A percentile compares a stretch with the other conserved stretches of the same genome.
phyloP scores from a whole-genome alignment of 2,797 vertebrate genomes.

The Sciurus vulgaris region DNA sequence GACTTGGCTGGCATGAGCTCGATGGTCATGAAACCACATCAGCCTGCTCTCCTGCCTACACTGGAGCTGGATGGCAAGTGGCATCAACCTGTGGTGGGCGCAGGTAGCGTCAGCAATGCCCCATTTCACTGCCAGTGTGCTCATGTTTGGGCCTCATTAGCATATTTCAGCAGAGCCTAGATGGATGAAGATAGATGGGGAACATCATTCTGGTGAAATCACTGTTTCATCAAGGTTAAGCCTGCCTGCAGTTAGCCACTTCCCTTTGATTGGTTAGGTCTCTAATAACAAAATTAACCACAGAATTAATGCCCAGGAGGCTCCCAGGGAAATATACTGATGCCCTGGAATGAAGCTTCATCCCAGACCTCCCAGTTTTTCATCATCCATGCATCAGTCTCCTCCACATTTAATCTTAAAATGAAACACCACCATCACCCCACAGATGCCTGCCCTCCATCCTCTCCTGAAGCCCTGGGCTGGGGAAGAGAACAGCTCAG shows the following conservation, averaged over 20 bases:
- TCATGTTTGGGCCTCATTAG: conserved; percentile 93
- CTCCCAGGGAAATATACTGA: conserved; percentile 64
- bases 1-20: neutral
- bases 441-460: neutral
- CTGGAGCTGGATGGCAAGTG: conserved; percentile 94
- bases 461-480: neutral
- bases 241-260: conserved; percentile 91
- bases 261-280: conserved; percentile 88
- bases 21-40: neutral
- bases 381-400: conserved; percentile 64
- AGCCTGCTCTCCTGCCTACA: conserved; percentile 58
- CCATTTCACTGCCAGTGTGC: conserved; percentile 94
- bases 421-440: conserved; percentile 51
- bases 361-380: conserved; percentile 54
- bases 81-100: conserved; percentile 92
- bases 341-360: conserved; percentile 65
- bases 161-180: conserved; percentile 94
- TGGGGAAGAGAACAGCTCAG: neutral
- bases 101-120: conserved; percentile 92
- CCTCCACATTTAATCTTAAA: conserved; percentile 66
- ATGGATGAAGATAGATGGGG: conserved; percentile 98
- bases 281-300: conserved; percentile 83
- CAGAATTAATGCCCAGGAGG: conserved; percentile 8
- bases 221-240: conserved; percentile 99
- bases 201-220: conserved; percentile 96